phyloP scores from a whole-genome alignment of 2,888 invertebrate genomes.

The Ornithoptera alexandrae region DNA sequence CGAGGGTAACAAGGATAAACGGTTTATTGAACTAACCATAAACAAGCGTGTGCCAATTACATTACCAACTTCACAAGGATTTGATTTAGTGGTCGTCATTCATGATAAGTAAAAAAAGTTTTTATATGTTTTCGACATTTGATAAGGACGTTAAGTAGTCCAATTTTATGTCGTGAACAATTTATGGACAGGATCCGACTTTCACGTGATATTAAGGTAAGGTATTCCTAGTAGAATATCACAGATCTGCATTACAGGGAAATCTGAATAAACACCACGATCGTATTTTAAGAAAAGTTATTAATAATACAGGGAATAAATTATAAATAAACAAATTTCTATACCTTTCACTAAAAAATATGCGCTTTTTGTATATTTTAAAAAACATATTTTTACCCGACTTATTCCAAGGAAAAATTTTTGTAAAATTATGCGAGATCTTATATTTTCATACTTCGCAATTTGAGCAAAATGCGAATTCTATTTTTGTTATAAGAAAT shows the following conservation, averaged over 20 bases:
- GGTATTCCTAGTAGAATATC: no score
- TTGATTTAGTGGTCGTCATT: background rate
- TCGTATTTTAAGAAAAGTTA: no score
- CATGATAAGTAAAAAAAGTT: background rate
- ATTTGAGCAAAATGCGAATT: background rate
- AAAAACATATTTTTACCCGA: no score
- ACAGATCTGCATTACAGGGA: no score
- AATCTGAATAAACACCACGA: no score
- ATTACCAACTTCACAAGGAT: slow-evolving; percentile 3
- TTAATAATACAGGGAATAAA: no score
- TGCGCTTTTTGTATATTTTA: no score
- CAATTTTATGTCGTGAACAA: no score
- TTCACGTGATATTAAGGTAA: no score
- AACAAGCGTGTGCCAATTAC: slow-evolving; percentile 15
- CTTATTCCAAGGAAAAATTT: background rate
- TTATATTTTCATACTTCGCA: background rate
- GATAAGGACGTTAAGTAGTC: background rate
- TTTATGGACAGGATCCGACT: no score
- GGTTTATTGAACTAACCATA: slow-evolving; percentile 23
- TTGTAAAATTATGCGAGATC: background rate
- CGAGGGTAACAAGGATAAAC: slow-evolving; percentile 27
- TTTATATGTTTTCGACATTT: background rate
- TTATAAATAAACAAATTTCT: no score
- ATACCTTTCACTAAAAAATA: no score
- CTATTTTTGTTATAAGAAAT: background rate